Evolutionary conservation across 2,113 vertebrate species (phyloP), one percentile per base, ranked within the genome.

Genomic region (Clarias macrocephalus): DNA sequence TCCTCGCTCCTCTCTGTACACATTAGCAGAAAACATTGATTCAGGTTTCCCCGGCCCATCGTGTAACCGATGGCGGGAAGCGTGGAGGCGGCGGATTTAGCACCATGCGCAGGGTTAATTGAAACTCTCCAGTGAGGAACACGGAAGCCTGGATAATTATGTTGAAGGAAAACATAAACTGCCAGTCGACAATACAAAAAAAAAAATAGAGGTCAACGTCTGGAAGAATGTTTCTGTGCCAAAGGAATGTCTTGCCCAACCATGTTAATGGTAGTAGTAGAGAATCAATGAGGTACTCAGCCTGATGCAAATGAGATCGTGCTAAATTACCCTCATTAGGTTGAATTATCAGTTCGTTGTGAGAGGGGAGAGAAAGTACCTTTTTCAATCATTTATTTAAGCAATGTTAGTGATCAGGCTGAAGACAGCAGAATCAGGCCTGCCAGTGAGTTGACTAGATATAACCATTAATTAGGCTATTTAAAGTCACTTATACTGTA

Each of bases 11-110:
- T 92, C 85, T 90, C 91, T 88, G 90, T 91, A 88, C 92, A 92
- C 91, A 94, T 93, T 91, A 93, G 88, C 88, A 92, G 88, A 92
- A 94, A 91, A 87, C 94, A 95, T 95, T 93, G 94, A 94, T 95
- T 93, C 89, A 90, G 91, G 92, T 80, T 88, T 82, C 84, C 82
- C 30, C 56, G 92, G 90, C 90, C 86, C 90, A 91, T 89, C 91
- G 92, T 89, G 88, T 92, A 90, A 92, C 88, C 90, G 37, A 90
- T 66, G 85, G 92, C 91, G 92, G 11, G 85, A 89, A 92, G 93
- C 89, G 33, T 37, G 73, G 86, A 87, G 75, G 87, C 85, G 89
- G 52, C 33, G 11, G 42, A 82, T 75, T 68, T 54, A 66, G 70
- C 65, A 18, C 21, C 23, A 72, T 89, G 60, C 87, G 86, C 80